Base-by-base conservation (phyloP, 1,140 invertebrate genomes). In the Chironomus striatipennis region DNA sequence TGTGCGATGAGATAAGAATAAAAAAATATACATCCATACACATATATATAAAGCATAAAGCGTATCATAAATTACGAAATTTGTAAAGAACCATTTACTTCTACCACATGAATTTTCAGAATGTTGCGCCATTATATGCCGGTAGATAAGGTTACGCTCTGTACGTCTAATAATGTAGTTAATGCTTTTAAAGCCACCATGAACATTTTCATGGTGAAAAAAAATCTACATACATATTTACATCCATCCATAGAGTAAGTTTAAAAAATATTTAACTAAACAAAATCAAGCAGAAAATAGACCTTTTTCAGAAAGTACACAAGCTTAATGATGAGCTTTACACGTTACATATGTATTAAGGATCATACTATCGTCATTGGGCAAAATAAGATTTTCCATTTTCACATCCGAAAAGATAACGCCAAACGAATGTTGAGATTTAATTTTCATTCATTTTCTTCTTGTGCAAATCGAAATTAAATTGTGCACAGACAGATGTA, bases 61-160 rank as follows among this genome's bases (percentile, higher is more conserved):
- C 15, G 20, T 18, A 70, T 70, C 65, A 70, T 70, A 70, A 70
- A 70, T 70, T 70, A 70, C 20, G 20, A 70, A 70, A 70, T 70
- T 70, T 21, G 65, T 70, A 70, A 70, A 70, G 65, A 70, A 20
- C 65, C 65, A 70, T 70, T 70, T 70, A 70, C 65, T 21, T 57
- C 47, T 57, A 57, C 47, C 47, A 15, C 47, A 57, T 57, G 47
- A 57, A 57, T 57, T 57, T 34, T 57, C 47, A n/a, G n/a, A 57
- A 57, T 57, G 47, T 57, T 57, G 47, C 47, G 47, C 47, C 47
- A n/a, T 57, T 57, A 57, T 57, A 70, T 70, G 17, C 65, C 65
- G 65, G 20, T 70, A 70, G 65, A 70, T 70, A 70, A 70, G 65
- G 20, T 12, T 57, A 57, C 47, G 47, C 47, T 57, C 47, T 15